These are phyloP conservation scores for Perccottus glenii DNA, from an alignment of 2,113 vertebrate genomes.

Conservation along the genomic window DNA sequence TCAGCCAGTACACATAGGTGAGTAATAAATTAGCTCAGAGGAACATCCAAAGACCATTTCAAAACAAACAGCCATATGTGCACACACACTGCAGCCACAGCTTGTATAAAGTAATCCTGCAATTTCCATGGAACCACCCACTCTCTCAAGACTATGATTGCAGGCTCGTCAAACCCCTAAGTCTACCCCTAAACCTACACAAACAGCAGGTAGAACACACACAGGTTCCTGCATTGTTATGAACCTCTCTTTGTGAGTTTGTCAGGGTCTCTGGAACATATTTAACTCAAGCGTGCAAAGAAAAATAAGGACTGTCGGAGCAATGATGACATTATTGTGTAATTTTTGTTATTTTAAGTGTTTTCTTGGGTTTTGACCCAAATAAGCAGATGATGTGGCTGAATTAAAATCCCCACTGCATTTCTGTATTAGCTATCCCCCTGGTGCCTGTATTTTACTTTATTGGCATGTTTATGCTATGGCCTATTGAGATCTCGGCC, in stretches of 20 bases:
- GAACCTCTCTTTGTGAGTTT: too few species aligned
- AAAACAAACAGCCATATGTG: conserved; percentile 41
- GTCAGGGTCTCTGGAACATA: not conserved
- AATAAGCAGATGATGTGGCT: conserved; percentile 14
- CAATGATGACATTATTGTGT: not conserved
- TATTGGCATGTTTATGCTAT: too few species aligned
- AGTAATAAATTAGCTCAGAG: conserved; percentile 17
- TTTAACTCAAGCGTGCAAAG: not conserved
- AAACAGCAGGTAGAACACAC: too few species aligned
- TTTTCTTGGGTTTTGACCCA: conserved; percentile 21
- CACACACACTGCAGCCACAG: conserved; percentile 17
- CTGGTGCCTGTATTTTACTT: not conserved
- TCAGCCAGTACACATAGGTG: not conserved
- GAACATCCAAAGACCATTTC: conserved; percentile 26
- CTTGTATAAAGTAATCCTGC: conserved; percentile 6
- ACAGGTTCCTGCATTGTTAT: too few species aligned
- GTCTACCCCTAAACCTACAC: too few species aligned
- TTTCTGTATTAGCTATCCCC: not conserved
- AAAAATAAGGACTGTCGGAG: not conserved
- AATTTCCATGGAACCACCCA: conserved; percentile 7
- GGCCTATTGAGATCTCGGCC: too few species aligned
- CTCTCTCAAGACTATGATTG: not conserved
- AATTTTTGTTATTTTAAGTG: not conserved
- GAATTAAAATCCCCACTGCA: not conserved
- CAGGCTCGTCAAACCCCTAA: too few species aligned